Conservation (phyloP, 2,888 invertebrate genomes). For the Odontomyia ornata region DNA sequence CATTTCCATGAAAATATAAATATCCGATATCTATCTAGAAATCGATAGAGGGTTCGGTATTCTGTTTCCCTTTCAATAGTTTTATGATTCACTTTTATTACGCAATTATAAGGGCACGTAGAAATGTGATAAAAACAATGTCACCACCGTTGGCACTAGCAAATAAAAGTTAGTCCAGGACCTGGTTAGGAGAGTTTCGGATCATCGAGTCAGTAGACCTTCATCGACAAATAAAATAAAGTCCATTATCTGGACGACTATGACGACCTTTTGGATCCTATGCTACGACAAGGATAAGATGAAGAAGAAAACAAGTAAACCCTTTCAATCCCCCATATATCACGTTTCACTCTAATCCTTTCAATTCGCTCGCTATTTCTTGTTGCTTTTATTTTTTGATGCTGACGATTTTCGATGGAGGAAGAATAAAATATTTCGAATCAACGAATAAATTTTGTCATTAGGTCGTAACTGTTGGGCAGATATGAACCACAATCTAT, state of each 20-base stretch:
- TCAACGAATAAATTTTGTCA: not conserved
- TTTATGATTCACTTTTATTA: conserved; percentile 45
- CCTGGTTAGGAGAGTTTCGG: not conserved
- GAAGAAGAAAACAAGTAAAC: conserved; percentile 40
- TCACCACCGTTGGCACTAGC: conserved; percentile 37
- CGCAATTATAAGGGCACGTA: conserved; percentile 47
- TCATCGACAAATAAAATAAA: conserved; percentile 46
- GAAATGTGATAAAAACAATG: conserved; percentile 49
- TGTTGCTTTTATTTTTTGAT: not conserved
- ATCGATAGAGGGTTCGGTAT: conserved; percentile 30
- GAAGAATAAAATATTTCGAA: not conserved
- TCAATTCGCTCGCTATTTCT: conserved; percentile 46
- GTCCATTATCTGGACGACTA: conserved; percentile 47
- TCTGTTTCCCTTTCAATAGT: conserved; percentile 39
- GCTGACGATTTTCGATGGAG: not conserved
- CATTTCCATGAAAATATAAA: conserved; percentile 33
- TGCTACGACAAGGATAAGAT: not conserved
- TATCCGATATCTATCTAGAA: conserved; percentile 18
- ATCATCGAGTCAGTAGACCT: not conserved
- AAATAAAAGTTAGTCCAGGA: not conserved
- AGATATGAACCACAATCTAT: no score
- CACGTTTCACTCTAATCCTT: conserved; percentile 50
- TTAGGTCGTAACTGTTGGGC: no score
- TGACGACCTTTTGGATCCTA: conserved; percentile 30
- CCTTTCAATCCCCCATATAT: conserved; percentile 49